Base-by-base conservation (phyloP, 2,888 invertebrate genomes). In the Luperina nickerlii region DNA sequence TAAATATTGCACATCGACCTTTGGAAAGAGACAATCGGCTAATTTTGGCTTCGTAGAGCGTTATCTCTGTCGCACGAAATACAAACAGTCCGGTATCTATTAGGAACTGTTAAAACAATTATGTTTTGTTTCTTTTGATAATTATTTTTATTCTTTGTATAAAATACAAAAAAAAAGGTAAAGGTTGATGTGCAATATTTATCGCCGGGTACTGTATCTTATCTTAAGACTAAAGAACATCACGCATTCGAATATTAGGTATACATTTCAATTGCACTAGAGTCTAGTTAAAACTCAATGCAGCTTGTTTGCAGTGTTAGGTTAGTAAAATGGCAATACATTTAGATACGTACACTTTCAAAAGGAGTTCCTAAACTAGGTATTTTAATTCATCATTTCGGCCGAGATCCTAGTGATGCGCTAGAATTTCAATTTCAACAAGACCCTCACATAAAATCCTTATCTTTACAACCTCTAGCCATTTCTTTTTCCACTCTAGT, bases 401-500 rank as follows among this genome's bases (percentile, higher is more conserved):
- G 1, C 27, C 27, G 8, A 60, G 45, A 74, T 45, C 18, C 65
- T n/a, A n/a, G 74, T 20, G 48, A 32, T 38, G 38, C n/a, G 27
- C 27, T 71, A n/a, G 18, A 66, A 60, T 54, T 70, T 66, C 45
- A 82, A 82, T 81, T 80, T 68, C 13, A 62, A 67, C n/a, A 42
- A 54, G 48, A 76, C 38, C 66, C 70, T 20, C 48, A 32, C 45
- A 67, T 71, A 67, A 78, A 81, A 71, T 45, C 66, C 13, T 76
- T 71, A 82, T 76, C 81, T 71, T 74, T 74, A 74, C 62, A 54
- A 38, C 82, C 45, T 54, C 70, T 65, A 63, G 15, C n/a, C 51
- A 54, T 74, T 76, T 62, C 11, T 70, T 45, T 70, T 45, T 62
- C 18, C 51, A 45, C 62, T 82, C 24, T 51, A 67, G 18, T 9